Percentiles rank a stretch among this genome's conserved stretches.
phyloP scores from a whole-genome alignment of 2,888 invertebrate species.

The Pterostichus niger region DNA sequence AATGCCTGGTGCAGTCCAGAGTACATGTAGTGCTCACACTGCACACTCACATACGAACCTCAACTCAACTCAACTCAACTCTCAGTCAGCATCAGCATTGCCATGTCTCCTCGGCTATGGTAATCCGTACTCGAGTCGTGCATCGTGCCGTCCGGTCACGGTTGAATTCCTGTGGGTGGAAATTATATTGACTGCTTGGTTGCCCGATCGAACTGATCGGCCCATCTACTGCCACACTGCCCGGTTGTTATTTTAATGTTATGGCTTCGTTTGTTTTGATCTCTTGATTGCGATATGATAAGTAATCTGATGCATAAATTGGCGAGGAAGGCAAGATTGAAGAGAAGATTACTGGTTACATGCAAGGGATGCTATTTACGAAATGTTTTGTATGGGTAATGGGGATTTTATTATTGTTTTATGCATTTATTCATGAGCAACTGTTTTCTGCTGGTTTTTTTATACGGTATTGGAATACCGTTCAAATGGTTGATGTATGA shows the following conservation, averaged over 20 bases:
- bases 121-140: not conserved
- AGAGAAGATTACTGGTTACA: conserved; percentile 12
- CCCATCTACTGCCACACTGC: conserved; percentile 19
- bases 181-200: conserved; percentile 42
- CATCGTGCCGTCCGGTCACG: conserved; percentile 52
- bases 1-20: conserved; percentile 36
- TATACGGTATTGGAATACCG: too few species aligned
- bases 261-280: conserved; percentile 57
- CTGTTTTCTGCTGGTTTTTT: too few species aligned
- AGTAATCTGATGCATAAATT: conserved; percentile 56
- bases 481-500: too few species aligned
- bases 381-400: conserved; percentile 47
- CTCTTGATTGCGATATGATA: conserved; percentile 59
- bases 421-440: conserved; percentile 47
- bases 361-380: conserved; percentile 34
- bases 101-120: conserved; percentile 1
- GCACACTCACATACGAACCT: not conserved
- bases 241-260: conserved; percentile 55
- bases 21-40: not conserved
- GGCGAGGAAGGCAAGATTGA: conserved; percentile 28
- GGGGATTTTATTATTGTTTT: conserved; percentile 46
- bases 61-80: too few species aligned
- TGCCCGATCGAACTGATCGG: conserved; percentile 33
- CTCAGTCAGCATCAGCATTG: too few species aligned
- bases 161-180: conserved; percentile 54